Evolutionary conservation across 2,113 vertebrate species (phyloP).

Genomic region (Antigone vipio): DNA sequence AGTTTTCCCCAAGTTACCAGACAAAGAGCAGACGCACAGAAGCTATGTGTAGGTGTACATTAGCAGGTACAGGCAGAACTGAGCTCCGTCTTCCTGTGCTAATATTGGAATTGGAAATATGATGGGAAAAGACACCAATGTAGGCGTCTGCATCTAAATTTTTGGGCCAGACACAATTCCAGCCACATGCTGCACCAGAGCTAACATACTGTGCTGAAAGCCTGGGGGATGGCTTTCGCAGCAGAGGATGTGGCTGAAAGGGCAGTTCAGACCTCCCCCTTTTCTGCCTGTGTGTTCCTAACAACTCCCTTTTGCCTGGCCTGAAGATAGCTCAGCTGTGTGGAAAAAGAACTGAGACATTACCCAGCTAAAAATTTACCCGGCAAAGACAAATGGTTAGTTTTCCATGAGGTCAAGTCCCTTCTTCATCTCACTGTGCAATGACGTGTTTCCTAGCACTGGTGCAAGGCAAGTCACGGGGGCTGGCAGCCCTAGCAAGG

Average conservation of each 20-base stretch:
- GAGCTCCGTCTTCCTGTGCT: neutral
- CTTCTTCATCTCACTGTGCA: neutral
- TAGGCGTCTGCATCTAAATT: constrained; percentile 23
- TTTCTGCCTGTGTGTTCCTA: neutral
- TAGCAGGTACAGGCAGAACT: constrained; percentile 57
- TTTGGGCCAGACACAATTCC: constrained; percentile 3
- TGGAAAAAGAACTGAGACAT: neutral
- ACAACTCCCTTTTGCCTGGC: neutral
- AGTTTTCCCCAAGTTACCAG: constrained; percentile 11
- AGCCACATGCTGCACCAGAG: constrained; percentile 8
- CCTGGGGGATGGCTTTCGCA: neutral
- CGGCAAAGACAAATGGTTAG: neutral
- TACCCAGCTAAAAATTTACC: neutral
- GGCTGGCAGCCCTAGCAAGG: neutral
- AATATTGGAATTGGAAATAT: constrained; percentile 10
- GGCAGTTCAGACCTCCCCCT: neutral
- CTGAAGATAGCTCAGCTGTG: neutral
- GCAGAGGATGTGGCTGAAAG: neutral
- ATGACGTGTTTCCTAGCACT: neutral
- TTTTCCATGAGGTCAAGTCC: neutral
- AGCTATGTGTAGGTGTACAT: constrained; percentile 47
- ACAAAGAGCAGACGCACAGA: constrained; percentile 62
- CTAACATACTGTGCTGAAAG: neutral
- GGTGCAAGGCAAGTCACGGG: neutral
- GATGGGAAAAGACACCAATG: neutral